These are phyloP conservation scores for Halcyon badia DNA, from an alignment of 2,797 vertebrate genomes.

Conservation along the genomic window DNA sequence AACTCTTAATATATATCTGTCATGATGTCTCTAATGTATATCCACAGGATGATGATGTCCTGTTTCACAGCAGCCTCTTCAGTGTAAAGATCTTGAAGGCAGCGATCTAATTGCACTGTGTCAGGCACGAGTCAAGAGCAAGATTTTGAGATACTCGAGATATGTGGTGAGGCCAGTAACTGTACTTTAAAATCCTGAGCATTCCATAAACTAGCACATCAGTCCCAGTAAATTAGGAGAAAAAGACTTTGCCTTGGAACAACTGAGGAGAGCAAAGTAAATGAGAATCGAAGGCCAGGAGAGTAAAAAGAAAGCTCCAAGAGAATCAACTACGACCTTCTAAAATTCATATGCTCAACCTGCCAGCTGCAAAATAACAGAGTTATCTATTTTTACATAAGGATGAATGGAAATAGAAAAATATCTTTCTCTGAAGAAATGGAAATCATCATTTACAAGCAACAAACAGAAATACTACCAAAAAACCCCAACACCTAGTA, in stretches of 20 bases:
- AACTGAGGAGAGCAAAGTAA: background rate
- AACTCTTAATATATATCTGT: background rate
- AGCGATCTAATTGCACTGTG: background rate
- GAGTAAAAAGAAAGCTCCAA: background rate
- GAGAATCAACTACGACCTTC: background rate
- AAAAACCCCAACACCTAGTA: background rate
- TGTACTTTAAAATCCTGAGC: background rate
- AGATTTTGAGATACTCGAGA: background rate
- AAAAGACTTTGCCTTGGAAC: background rate
- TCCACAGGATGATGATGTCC: background rate
- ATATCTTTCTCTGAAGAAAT: background rate
- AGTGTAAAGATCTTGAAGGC: background rate
- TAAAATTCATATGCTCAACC: background rate
- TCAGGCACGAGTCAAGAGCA: background rate
- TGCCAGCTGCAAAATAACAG: background rate
- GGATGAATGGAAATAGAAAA: background rate
- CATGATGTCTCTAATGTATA: background rate
- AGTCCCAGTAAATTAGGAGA: background rate
- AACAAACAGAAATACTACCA: background rate
- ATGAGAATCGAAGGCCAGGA: background rate
- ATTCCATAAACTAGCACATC: background rate
- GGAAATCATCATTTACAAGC: background rate
- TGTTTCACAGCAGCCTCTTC: background rate
- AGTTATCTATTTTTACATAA: background rate
- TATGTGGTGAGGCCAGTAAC: background rate